These are phyloP conservation scores for Oostethus manadensis DNA, from an alignment of 2,113 vertebrate species.

Conservation along the genomic window DNA sequence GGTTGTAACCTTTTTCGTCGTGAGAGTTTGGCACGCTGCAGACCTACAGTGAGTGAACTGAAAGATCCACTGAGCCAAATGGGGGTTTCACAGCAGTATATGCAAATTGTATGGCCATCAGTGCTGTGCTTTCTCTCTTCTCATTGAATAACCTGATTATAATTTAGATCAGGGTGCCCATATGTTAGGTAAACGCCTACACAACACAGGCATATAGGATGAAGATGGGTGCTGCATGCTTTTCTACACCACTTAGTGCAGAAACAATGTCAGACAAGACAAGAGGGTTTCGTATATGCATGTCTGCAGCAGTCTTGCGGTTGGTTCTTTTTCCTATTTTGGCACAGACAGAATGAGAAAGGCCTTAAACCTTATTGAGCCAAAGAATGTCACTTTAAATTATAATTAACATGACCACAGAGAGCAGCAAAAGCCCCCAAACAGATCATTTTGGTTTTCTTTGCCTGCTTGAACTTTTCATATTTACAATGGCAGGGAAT, in stretches of 20 bases:
- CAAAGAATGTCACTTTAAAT: not conserved
- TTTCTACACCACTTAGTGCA: conserved; percentile 19
- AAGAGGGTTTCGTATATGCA: conserved; percentile 25
- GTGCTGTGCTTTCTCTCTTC: conserved; percentile 47
- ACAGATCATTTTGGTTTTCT: conserved; percentile 1
- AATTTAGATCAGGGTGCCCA: conserved; percentile 62
- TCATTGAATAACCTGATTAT: conserved; percentile 59
- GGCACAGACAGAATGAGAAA: conserved; percentile 9
- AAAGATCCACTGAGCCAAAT: conserved; percentile 26
- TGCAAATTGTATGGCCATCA: conserved; percentile 50
- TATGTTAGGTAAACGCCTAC: conserved; percentile 57
- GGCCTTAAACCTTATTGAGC: not conserved
- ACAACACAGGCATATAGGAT: conserved; percentile 21
- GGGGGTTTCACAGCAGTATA: conserved; percentile 39
- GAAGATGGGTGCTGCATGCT: conserved; percentile 17
- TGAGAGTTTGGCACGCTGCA: conserved; percentile 19
- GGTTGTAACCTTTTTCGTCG: conserved; percentile 21
- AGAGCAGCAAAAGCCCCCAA: not conserved
- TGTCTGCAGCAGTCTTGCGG: conserved; percentile 14
- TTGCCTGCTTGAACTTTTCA: not conserved
- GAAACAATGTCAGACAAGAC: conserved; percentile 20
- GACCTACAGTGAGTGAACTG: conserved; percentile 28
- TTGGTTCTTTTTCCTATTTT: conserved; percentile 31
- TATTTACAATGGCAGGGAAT: not conserved
- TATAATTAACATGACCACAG: not conserved